phyloP scores from a whole-genome alignment of 2,888 invertebrate species.

The Clostera curtula region DNA sequence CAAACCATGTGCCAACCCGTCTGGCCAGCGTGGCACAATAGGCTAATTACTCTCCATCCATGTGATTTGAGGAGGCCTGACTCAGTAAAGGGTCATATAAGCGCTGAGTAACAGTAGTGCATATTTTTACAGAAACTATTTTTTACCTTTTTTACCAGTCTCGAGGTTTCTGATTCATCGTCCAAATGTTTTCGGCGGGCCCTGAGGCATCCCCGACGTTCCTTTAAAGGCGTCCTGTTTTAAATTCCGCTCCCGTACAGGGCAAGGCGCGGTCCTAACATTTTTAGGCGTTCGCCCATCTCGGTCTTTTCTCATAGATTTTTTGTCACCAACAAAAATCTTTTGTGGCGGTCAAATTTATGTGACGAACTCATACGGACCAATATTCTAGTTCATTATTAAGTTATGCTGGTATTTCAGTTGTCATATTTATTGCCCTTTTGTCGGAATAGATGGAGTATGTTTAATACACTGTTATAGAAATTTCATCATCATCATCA shows the following conservation, averaged over 20 bases:
- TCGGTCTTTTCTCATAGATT: conserved; percentile 50
- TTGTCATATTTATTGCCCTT: no score
- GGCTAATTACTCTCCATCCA: no score
- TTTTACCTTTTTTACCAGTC: conserved; percentile 15
- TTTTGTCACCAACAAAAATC: conserved; percentile 35
- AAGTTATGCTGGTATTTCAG: conserved; percentile 11
- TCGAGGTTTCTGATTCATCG: conserved; percentile 33
- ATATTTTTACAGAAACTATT: no score
- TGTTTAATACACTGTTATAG: no score
- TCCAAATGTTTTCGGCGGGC: conserved; percentile 34
- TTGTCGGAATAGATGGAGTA: no score
- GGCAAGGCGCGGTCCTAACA: conserved; percentile 52
- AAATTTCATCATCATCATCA: no score
- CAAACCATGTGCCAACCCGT: no score
- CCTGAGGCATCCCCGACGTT: conserved; percentile 40
- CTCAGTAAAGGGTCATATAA: no score
- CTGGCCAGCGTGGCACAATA: no score
- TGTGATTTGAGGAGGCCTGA: no score
- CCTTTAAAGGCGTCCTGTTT: conserved; percentile 60
- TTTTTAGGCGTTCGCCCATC: conserved; percentile 56
- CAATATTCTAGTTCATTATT: conserved; percentile 24
- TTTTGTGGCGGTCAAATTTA: conserved; percentile 33
- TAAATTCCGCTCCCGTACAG: conserved; percentile 62
- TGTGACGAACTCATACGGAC: conserved; percentile 22
- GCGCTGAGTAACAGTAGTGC: no score